phyloP scores from a whole-genome alignment of 2,888 invertebrate species.

The Drosophila infuscata region DNA sequence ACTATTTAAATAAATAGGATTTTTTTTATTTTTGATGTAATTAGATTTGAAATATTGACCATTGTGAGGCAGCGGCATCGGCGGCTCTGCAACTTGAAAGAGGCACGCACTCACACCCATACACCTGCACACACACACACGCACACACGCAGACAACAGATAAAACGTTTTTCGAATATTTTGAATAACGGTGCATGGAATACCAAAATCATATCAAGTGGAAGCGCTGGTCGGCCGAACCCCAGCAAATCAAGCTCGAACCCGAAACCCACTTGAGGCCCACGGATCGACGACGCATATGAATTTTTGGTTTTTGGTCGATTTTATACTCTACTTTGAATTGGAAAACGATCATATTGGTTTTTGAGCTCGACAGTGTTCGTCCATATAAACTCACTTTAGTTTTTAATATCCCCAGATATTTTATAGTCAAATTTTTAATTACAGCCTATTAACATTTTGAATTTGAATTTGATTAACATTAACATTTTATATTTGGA shows the following conservation, averaged over 20 bases:
- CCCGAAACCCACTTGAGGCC: constrained; percentile 61
- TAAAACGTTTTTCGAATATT: constrained; percentile 81
- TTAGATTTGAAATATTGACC: constrained; percentile 22
- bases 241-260: constrained; percentile 27
- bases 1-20: constrained; percentile 12
- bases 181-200: constrained; percentile 80
- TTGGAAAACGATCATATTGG: neutral
- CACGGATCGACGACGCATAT: constrained; percentile 75
- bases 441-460: neutral
- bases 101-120: constrained; percentile 39
- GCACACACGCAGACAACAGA: constrained; percentile 12
- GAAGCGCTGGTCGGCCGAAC: constrained; percentile 57
- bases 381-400: neutral
- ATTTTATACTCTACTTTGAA: neutral
- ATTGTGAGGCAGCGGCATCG: constrained; percentile 35
- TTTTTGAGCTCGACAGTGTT: neutral
- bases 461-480: neutral
- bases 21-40: neutral
- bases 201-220: constrained; percentile 82
- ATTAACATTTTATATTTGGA: neutral
- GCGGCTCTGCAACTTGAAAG: constrained; percentile 54
- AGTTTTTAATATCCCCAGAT: neutral
- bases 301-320: constrained; percentile 48
- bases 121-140: constrained; percentile 8
- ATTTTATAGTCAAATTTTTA: neutral